phyloP scores from a whole-genome alignment of 2,888 invertebrate genomes.

The Linyphia triangularis region DNA sequence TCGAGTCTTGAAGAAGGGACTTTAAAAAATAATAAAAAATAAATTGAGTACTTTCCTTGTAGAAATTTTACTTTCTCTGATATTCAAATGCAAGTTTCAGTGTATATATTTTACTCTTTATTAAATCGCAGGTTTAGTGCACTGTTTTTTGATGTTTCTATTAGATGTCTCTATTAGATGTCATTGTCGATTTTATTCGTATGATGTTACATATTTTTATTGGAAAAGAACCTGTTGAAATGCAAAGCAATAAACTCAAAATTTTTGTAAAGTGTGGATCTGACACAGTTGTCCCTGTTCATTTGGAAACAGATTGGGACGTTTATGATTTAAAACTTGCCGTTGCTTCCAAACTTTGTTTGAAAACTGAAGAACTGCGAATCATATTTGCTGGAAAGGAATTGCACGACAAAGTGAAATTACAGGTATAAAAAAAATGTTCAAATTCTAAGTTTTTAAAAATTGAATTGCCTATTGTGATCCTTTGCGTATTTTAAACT shows the following conservation, averaged over 20 bases:
- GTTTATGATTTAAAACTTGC: slow-evolving; percentile 62
- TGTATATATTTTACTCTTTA: not conserved
- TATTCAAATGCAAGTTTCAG: too few species aligned
- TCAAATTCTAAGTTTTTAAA: too few species aligned
- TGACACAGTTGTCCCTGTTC: slow-evolving; percentile 55
- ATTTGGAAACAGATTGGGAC: slow-evolving; percentile 68
- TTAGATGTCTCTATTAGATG: slow-evolving; percentile 40
- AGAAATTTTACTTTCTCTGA: too few species aligned
- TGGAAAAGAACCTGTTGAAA: not conserved
- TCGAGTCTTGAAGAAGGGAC: too few species aligned
- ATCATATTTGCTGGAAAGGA: slow-evolving; percentile 83
- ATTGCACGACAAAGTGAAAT: slow-evolving; percentile 85
- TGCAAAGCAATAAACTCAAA: slow-evolving; percentile 49
- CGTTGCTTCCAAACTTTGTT: slow-evolving; percentile 46
- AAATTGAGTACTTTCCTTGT: too few species aligned
- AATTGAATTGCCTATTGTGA: too few species aligned
- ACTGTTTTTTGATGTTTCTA: slow-evolving; percentile 26
- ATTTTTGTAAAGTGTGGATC: slow-evolving; percentile 69
- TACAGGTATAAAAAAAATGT: slow-evolving; percentile 83
- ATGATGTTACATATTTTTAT: slow-evolving; percentile 33
- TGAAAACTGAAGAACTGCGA: slow-evolving; percentile 61
- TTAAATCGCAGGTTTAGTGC: not conserved
- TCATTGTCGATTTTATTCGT: slow-evolving; percentile 35
- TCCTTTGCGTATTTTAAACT: too few species aligned
- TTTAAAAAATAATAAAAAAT: too few species aligned